A percentile compares a stretch with the other conserved stretches of the same genome.
phyloP scores from a whole-genome alignment of 2,113 vertebrate species.

The Leucoraja erinaceus region DNA sequence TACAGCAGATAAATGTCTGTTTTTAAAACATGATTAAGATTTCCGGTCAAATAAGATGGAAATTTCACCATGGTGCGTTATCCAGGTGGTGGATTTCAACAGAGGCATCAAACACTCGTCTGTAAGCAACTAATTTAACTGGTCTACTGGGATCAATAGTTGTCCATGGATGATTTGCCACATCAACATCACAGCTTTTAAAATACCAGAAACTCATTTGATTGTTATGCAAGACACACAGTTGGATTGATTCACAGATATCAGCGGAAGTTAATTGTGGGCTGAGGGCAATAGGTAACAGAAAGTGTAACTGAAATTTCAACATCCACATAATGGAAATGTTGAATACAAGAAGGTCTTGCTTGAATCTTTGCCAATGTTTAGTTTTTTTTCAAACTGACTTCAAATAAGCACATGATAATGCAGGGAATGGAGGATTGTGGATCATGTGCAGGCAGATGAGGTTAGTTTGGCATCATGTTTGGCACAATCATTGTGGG shows the following conservation, averaged over 20 bases:
- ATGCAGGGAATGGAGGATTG: too few relatives aligned
- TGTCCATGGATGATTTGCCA: background rate
- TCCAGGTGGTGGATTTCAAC: background rate
- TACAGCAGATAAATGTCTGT: background rate
- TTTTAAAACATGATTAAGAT: background rate
- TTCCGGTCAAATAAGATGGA: background rate
- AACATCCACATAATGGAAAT: background rate
- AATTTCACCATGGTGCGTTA: background rate
- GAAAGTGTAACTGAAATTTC: background rate
- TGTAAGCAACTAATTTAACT: background rate
- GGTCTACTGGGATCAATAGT: background rate
- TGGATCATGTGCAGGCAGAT: too few relatives aligned
- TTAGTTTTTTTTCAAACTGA: background rate
- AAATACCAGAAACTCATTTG: background rate
- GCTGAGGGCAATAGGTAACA: constrained; percentile 4
- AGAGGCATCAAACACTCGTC: background rate
- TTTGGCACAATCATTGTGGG: too few relatives aligned
- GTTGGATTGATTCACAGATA: constrained; percentile 22
- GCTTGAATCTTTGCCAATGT: background rate
- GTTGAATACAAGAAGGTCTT: background rate
- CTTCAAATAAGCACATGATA: background rate
- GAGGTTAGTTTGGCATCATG: too few relatives aligned
- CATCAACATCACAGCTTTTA: background rate
- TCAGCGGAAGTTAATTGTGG: constrained; percentile 3
- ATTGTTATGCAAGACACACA: background rate